A percentile compares a stretch with the other conserved stretches of the same genome.
Evolutionary conservation across 2,113 vertebrate genomes (phyloP).

Genomic region (Nestor notabilis): DNA sequence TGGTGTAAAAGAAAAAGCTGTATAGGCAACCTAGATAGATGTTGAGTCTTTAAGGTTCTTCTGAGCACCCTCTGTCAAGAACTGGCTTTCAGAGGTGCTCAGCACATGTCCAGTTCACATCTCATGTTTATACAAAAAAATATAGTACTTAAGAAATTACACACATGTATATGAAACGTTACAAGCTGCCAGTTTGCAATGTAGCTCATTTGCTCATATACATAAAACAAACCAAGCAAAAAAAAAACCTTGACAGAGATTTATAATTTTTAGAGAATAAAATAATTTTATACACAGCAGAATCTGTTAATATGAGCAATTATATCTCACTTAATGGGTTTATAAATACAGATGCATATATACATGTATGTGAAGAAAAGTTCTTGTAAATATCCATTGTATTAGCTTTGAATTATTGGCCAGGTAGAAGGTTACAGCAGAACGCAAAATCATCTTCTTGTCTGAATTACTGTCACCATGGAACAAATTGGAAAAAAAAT

Average conservation of each 20-base stretch:
- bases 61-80: background rate
- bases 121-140: background rate
- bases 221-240: background rate
- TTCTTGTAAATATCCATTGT: conserved; percentile 44
- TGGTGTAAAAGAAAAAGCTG: background rate
- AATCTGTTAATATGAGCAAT: background rate
- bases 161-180: background rate
- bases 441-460: conserved; percentile 64
- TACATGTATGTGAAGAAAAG: background rate
- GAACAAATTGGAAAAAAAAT: conserved; percentile 75
- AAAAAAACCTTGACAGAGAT: background rate
- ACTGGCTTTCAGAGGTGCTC: background rate
- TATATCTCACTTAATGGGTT: conserved; percentile 14
- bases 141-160: background rate
- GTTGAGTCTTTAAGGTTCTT: background rate
- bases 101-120: background rate
- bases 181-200: background rate
- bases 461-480: conserved; percentile 72
- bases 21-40: background rate
- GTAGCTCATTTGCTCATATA: background rate
- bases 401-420: conserved; percentile 47
- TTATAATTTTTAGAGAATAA: background rate
- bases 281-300: background rate
- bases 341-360: background rate
- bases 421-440: conserved; percentile 50